phyloP scores from a whole-genome alignment of 2,888 invertebrate species.

The Eumerus sabulonum region DNA sequence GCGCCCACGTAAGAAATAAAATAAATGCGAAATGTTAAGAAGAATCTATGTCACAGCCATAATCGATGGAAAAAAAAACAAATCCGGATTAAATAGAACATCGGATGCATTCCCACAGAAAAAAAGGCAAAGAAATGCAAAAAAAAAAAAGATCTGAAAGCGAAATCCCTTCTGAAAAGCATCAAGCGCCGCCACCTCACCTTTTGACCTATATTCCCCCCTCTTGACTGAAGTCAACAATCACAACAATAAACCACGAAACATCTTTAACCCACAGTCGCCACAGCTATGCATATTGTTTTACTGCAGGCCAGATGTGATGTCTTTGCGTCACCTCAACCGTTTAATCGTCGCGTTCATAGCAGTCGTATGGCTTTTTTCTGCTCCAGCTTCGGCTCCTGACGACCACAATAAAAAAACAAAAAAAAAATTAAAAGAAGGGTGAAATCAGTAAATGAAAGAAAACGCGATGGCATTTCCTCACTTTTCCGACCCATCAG shows the following conservation, averaged over 20 bases:
- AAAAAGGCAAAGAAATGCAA: background rate
- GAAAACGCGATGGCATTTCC: conserved; percentile 41
- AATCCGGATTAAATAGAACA: background rate
- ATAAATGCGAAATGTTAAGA: too few relatives aligned
- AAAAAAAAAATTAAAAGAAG: conserved; percentile 43
- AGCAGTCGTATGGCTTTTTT: too few relatives aligned
- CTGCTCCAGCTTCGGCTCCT: conserved; percentile 6
- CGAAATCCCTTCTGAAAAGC: conserved; percentile 60
- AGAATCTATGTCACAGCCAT: conserved; percentile 1
- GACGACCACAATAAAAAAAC: background rate
- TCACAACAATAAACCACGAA: conserved; percentile 65
- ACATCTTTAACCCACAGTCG: conserved; percentile 63
- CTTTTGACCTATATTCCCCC: conserved; percentile 63
- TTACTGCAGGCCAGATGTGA: conserved; percentile 18
- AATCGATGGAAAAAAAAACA: conserved; percentile 19
- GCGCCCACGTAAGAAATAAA: too few relatives aligned
- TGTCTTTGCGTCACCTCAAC: background rate
- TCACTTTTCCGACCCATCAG: conserved; percentile 48
- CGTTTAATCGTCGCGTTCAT: background rate
- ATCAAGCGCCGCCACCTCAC: conserved; percentile 48
- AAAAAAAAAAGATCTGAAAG: background rate
- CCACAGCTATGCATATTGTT: conserved; percentile 18
- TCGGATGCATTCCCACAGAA: conserved; percentile 6
- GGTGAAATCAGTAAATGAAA: conserved; percentile 54
- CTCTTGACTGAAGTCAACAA: conserved; percentile 38